phyloP scores from a whole-genome alignment of 1,140 invertebrate species.

The Aricia agestis region DNA sequence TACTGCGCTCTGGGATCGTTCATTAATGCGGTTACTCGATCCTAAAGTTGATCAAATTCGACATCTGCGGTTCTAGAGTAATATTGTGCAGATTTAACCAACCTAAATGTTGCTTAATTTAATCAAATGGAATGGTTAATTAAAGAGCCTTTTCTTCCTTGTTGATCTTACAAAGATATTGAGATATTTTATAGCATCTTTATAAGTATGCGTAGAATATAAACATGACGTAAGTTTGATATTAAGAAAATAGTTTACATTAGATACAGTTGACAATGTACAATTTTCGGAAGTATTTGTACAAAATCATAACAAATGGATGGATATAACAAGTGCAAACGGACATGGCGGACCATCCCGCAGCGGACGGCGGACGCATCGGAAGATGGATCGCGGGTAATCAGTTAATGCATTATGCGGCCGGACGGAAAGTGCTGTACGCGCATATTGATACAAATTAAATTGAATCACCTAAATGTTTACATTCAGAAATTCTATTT shows the following conservation, averaged over 20 bases:
- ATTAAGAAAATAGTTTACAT: too few species aligned
- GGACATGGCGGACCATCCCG: slow-evolving; percentile 42
- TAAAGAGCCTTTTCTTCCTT: background rate
- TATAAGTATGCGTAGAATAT: too few species aligned
- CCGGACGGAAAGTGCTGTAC: slow-evolving; percentile 34
- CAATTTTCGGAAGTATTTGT: too few species aligned
- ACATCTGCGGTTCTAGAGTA: slow-evolving; percentile 30
- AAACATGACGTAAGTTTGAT: too few species aligned
- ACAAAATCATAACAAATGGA: background rate
- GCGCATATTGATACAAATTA: slow-evolving; percentile 54
- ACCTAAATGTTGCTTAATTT: background rate
- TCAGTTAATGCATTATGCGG: slow-evolving; percentile 70
- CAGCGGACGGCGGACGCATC: slow-evolving; percentile 48
- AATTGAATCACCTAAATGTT: slow-evolving; percentile 33
- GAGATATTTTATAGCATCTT: background rate
- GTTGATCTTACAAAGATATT: background rate
- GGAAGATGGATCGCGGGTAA: slow-evolving; percentile 66
- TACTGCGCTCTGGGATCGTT: slow-evolving; percentile 59
- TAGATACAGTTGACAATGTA: too few species aligned
- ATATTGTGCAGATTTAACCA: background rate
- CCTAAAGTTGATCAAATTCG: slow-evolving; percentile 46
- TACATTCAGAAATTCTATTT: background rate
- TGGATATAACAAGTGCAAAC: slow-evolving; percentile 29
- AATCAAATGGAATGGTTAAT: background rate
- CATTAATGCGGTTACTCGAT: slow-evolving; percentile 51